These are phyloP conservation scores for Gambusia yucatana DNA, from an alignment of 2,797 vertebrate species.

Conservation along the genomic window DNA sequence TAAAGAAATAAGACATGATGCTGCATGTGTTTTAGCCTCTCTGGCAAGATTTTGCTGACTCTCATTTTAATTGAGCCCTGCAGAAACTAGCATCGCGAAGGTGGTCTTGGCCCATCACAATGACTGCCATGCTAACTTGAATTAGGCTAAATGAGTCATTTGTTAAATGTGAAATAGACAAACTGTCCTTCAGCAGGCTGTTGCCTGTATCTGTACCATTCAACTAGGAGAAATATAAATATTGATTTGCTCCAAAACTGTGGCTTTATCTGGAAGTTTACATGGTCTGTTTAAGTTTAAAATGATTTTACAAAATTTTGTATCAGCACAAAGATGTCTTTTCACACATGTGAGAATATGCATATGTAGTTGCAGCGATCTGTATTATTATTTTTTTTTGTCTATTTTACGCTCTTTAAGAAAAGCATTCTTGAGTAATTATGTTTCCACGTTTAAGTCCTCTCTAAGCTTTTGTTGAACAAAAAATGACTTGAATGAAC, in stretches of 20 bases:
- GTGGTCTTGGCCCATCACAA: slow-evolving; percentile 2
- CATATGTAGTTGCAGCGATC: not conserved
- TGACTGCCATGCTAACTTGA: slow-evolving; percentile 18
- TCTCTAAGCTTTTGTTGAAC: not conserved
- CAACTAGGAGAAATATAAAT: slow-evolving; percentile 8
- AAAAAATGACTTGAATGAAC: not conserved
- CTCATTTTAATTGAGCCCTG: slow-evolving; percentile 16
- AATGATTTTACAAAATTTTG: not conserved
- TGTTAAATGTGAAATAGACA: slow-evolving; percentile 16
- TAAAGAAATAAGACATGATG: slow-evolving; percentile 3
- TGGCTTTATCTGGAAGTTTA: slow-evolving; percentile 5
- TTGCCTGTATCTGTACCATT: slow-evolving; percentile 6
- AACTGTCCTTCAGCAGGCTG: slow-evolving; percentile 13
- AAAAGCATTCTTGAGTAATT: not conserved
- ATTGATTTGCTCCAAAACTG: not conserved
- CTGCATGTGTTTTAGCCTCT: slow-evolving; percentile 7
- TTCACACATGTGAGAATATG: not conserved
- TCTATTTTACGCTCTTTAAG: not conserved
- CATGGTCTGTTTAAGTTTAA: not conserved
- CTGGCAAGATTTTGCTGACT: slow-evolving; percentile 10
- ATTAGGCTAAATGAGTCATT: slow-evolving; percentile 29
- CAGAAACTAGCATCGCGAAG: slow-evolving; percentile 9
- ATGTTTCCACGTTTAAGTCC: not conserved
- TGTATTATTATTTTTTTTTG: not conserved
- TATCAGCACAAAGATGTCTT: not conserved